phyloP scores from a whole-genome alignment of 2,888 invertebrate species.

The Plagiodera versicolora region DNA sequence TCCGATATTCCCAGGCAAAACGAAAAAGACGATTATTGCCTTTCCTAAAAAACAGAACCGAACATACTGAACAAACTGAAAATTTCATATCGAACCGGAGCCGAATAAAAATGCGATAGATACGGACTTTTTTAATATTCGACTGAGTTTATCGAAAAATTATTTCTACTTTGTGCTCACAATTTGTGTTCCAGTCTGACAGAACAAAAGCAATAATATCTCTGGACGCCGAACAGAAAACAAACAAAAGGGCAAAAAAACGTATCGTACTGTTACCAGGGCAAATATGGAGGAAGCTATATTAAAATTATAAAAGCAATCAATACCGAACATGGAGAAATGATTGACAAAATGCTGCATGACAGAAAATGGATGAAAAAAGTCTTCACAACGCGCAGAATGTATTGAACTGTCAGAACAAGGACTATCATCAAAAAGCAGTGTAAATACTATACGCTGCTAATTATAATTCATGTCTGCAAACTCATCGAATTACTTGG shows the following conservation, averaged over 20 bases:
- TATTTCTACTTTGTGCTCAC: constrained; percentile 28
- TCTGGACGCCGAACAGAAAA: constrained; percentile 13
- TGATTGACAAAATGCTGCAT: constrained; percentile 11
- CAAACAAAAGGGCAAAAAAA: constrained; percentile 8
- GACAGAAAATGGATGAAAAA: background rate
- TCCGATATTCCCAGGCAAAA: constrained; percentile 2
- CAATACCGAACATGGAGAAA: constrained; percentile 21
- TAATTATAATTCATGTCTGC: too few species aligned
- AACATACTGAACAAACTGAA: constrained; percentile 15
- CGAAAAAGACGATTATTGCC: background rate
- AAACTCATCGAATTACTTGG: too few species aligned
- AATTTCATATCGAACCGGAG: constrained; percentile 20
- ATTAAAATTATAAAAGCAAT: constrained; percentile 29
- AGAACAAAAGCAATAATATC: constrained; percentile 24
- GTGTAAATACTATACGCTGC: too few species aligned
- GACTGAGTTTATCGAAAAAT: constrained; percentile 28
- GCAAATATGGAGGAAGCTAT: constrained; percentile 18
- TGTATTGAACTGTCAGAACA: background rate
- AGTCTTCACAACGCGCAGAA: background rate
- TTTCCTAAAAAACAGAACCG: constrained; percentile 7
- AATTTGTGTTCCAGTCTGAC: constrained; percentile 18
- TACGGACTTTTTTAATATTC: constrained; percentile 31
- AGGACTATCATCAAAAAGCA: too few species aligned
- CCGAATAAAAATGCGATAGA: constrained; percentile 14
- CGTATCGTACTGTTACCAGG: constrained; percentile 8